These are phyloP conservation scores for Crioceris asparagi DNA, from an alignment of 2,888 invertebrate species.

Conservation along the genomic window DNA sequence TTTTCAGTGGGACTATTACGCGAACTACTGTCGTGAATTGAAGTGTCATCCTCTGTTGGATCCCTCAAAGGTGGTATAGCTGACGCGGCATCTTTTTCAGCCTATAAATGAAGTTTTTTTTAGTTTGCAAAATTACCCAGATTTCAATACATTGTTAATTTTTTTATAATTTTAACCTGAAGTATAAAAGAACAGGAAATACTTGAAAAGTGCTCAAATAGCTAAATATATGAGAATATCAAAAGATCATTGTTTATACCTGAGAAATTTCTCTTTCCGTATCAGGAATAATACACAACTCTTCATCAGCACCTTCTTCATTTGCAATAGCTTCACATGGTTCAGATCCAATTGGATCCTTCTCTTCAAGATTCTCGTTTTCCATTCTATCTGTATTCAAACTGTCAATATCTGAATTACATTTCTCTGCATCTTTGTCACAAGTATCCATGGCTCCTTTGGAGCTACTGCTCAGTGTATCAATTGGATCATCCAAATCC, in stretches of 20 bases:
- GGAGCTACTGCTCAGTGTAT: too few relatives aligned
- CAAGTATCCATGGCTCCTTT: too few relatives aligned
- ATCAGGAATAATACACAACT: conserved; percentile 58
- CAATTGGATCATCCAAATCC: conserved; percentile 15
- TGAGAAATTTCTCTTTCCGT: conserved; percentile 56
- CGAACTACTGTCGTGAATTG: conserved; percentile 9
- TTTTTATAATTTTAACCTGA: too few relatives aligned
- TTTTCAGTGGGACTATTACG: conserved; percentile 13
- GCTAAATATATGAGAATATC: conserved; percentile 1
- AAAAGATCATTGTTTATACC: conserved; percentile 19
- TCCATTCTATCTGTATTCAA: conserved; percentile 22
- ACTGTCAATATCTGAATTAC: conserved; percentile 25
- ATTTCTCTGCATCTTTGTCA: conserved; percentile 5
- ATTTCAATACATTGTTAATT: conserved; percentile 1
- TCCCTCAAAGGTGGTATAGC: conserved; percentile 29
- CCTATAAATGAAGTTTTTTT: conserved; percentile 29
- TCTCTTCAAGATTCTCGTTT: too few relatives aligned
- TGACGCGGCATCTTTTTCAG: conserved; percentile 51
- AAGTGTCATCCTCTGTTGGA: conserved; percentile 27
- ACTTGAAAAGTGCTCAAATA: not conserved
- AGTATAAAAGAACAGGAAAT: too few relatives aligned
- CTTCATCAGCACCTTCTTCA: conserved; percentile 51
- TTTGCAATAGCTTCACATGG: conserved; percentile 22
- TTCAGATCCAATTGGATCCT: conserved; percentile 25
- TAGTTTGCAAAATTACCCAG: not conserved